Evolutionary conservation across 1,140 invertebrate species (phyloP), one percentile per base, ranked within the genome.

Genomic region (Hyles vespertilio): DNA sequence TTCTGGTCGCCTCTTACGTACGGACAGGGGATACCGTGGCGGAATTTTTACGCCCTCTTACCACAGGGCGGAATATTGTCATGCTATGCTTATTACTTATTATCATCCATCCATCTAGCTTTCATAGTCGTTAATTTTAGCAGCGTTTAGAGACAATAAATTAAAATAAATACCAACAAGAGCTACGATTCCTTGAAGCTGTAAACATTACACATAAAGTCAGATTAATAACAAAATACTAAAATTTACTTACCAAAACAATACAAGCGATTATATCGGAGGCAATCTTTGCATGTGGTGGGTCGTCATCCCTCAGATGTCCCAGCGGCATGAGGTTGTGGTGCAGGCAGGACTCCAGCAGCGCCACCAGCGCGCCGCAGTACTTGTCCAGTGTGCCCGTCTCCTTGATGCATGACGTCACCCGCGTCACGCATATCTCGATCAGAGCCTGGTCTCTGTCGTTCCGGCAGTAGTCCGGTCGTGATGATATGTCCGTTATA

Each of bases 251-350:
- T 90, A 98, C 96, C 90, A 97, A 90, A 89, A 98, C 98, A 81
- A 98, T 94, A 89, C 96, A 97, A 53, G 96, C 97, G 70, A 98
- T 95, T 52, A 98, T 93, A 91, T 98, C 97, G 50, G 95, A 96
- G 5, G 96, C 96, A 74, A 98, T 98, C 91, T 98, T 98, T 12
- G 96, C 96, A 92, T 98, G 97, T 5, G 97, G 96, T 8, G 97
- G 96, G 89, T 98, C 96, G 76, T 96, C 94, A 89, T 96, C 95
- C 48, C 90, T 84, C n/a, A 93, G 91, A 64, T 88, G 84, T 0
- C 81, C 83, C 5, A 90, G 75, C 2, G 96, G 95, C 82, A 95
- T 94, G 59, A 98, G 91, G 83, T 96, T 96, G 89, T 98, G 95
- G 77, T 95, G 93, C 43, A 98, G 89, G 79, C 96, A 98, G 11